Evolutionary conservation across 2,888 invertebrate genomes (phyloP).

Genomic region (Oscheius onirici): DNA sequence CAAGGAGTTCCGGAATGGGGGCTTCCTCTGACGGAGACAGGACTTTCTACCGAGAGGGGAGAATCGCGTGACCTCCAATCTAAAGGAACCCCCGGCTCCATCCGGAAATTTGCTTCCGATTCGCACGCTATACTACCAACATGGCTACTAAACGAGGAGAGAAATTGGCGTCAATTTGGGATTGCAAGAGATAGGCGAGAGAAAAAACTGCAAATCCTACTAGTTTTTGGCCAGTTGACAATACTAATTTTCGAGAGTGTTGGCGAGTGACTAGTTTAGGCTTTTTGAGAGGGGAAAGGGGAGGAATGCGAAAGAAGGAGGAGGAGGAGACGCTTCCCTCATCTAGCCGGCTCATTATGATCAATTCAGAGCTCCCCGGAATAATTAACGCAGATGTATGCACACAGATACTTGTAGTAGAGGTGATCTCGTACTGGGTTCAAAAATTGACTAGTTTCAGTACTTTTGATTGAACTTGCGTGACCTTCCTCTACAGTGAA

Average conservation of each 20-base stretch:
- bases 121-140: background rate
- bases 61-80: too few species aligned
- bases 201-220: too few species aligned
- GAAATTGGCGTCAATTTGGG: too few species aligned
- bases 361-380: constrained; percentile 12
- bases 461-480: background rate
- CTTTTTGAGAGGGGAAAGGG: background rate
- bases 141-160: too few species aligned
- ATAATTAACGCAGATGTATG: background rate
- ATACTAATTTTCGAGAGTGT: background rate
- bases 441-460: background rate
- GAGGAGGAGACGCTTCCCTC: background rate
- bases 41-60: too few species aligned
- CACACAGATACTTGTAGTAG: background rate
- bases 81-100: too few species aligned
- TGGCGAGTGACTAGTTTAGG: background rate
- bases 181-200: too few species aligned
- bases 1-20: too few species aligned
- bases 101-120: constrained; percentile 2
- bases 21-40: too few species aligned
- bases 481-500: too few species aligned
- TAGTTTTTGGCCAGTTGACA: too few species aligned
- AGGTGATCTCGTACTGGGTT: too few species aligned
- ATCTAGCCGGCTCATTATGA: constrained; percentile 17
- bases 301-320: background rate